Percentiles rank a stretch among this genome's conserved stretches.
Conservation (phyloP, 2,797 vertebrate species). For the Ctenopoma multispine region DNA sequence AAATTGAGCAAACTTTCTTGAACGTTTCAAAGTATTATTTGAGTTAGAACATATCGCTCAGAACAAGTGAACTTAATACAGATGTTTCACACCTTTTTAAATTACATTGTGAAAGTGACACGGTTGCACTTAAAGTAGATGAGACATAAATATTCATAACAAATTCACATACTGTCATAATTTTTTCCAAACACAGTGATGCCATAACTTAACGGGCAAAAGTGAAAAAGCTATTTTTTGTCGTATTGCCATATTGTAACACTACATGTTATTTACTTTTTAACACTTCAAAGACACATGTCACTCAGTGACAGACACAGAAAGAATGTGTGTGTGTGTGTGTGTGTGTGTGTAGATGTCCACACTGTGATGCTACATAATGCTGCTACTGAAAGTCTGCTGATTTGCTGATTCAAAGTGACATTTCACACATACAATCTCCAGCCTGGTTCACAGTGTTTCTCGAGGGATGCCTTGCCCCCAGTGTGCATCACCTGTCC, state of each 20-base stretch:
- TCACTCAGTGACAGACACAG: conserved; percentile 4
- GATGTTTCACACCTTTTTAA: neutral
- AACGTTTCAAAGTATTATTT: too few species aligned
- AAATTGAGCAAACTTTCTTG: too few species aligned
- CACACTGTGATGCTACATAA: neutral
- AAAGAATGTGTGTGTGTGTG: conserved; percentile 24
- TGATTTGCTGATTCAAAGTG: conserved; percentile 69
- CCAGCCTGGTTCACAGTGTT: conserved; percentile 52
- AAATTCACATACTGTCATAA: neutral
- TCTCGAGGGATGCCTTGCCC: conserved; percentile 48
- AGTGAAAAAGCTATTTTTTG: neutral
- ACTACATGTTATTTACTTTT: neutral
- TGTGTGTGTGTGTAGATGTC: conserved; percentile 3
- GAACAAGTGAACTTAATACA: neutral
- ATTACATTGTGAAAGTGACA: neutral
- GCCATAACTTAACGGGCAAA: neutral
- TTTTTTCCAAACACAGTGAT: neutral
- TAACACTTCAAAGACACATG: conserved; percentile 5
- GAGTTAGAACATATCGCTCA: too few species aligned
- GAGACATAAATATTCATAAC: neutral
- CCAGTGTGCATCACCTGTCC: conserved; percentile 59
- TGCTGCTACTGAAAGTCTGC: conserved; percentile 18
- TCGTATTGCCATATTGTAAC: too few species aligned
- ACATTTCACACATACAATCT: conserved; percentile 73
- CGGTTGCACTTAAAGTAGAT: neutral